Conservation (phyloP, 2,888 invertebrate genomes). For the Argynnis bischoffii region DNA sequence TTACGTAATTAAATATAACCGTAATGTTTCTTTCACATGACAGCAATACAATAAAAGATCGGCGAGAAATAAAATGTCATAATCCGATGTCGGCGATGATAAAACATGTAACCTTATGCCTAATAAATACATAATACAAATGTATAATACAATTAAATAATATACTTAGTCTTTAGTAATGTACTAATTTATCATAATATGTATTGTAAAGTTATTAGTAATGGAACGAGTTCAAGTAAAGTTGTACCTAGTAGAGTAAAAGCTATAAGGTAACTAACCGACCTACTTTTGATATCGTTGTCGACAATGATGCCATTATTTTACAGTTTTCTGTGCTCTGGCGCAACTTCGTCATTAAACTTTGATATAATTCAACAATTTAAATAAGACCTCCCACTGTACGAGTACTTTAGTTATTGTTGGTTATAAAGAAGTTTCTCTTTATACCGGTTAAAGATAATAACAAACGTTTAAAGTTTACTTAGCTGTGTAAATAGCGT, state of each 20-base stretch:
- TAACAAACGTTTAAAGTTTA: constrained; percentile 67
- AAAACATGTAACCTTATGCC: neutral
- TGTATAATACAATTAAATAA: too few relatives aligned
- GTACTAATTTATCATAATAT: too few relatives aligned
- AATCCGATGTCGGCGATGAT: neutral
- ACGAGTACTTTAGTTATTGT: constrained; percentile 6
- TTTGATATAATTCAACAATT: constrained; percentile 60
- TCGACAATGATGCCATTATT: constrained; percentile 59
- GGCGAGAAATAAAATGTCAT: constrained; percentile 2
- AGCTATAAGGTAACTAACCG: constrained; percentile 59
- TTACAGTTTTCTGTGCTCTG: constrained; percentile 57
- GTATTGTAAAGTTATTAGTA: too few relatives aligned
- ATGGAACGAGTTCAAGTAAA: neutral
- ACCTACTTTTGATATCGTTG: constrained; percentile 58
- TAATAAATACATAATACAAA: neutral
- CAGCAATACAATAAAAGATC: constrained; percentile 5
- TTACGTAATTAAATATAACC: constrained; percentile 35
- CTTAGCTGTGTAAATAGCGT: constrained; percentile 77
- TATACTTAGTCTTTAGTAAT: too few relatives aligned
- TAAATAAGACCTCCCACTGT: constrained; percentile 46
- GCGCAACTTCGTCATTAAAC: constrained; percentile 63
- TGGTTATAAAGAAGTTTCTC: constrained; percentile 29
- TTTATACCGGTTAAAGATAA: constrained; percentile 62
- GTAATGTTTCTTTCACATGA: constrained; percentile 8
- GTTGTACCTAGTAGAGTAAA: constrained; percentile 25